A percentile compares a stretch with the other conserved stretches of the same genome.
Evolutionary conservation across 2,888 invertebrate species (phyloP).

Genomic region (Theretra japonica): DNA sequence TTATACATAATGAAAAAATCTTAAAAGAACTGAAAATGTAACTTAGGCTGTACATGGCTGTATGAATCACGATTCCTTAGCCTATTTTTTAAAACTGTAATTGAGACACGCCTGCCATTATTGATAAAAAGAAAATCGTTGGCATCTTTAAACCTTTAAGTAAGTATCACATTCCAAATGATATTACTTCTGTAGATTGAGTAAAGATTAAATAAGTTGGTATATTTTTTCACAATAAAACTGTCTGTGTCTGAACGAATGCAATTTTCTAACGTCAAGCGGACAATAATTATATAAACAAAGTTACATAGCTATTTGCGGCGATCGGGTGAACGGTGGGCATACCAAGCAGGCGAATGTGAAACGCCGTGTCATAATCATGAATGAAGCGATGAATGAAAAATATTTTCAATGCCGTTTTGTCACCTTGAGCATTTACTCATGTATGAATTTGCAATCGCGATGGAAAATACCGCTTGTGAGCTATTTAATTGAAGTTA

Average conservation of each 20-base stretch:
- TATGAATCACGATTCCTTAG: no score
- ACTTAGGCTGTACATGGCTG: no score
- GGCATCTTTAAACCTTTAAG: no score
- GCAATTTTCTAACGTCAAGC: conserved; percentile 6
- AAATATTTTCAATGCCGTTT: conserved; percentile 2
- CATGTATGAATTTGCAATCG: background rate
- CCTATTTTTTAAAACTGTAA: no score
- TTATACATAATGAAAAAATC: no score
- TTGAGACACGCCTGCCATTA: no score
- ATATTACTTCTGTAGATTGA: no score
- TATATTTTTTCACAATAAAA: no score
- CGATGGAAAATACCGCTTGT: background rate
- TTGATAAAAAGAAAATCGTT: no score
- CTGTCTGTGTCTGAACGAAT: background rate
- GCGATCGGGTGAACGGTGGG: background rate
- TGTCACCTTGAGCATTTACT: background rate
- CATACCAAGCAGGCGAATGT: conserved; percentile 7
- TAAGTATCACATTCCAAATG: no score
- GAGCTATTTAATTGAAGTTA: background rate
- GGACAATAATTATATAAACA: background rate
- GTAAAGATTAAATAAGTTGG: no score
- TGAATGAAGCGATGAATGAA: conserved; percentile 11
- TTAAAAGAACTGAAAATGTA: no score
- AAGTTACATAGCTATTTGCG: background rate
- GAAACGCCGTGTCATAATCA: background rate